A percentile compares a stretch with the other conserved stretches of the same genome.
Evolutionary conservation across 2,888 invertebrate species (phyloP).

Genomic region (Melanargia galathea): DNA sequence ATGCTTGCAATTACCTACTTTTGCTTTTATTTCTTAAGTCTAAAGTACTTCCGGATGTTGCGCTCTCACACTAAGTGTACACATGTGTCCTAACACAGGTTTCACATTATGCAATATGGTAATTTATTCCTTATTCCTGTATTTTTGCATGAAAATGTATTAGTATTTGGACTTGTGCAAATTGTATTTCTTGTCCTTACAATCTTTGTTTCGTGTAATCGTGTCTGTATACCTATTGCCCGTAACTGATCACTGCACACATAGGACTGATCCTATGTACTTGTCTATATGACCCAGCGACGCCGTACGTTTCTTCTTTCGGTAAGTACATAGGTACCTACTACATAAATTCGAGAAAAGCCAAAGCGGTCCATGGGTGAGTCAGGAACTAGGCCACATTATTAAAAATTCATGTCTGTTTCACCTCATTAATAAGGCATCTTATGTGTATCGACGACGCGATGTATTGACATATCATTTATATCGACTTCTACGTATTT

Average conservation of each 20-base stretch:
- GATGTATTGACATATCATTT: neutral
- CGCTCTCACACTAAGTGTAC: slow-evolving; percentile 13
- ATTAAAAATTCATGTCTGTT: neutral
- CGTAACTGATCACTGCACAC: too few relatives aligned
- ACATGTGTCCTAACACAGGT: slow-evolving; percentile 16
- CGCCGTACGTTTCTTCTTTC: too few relatives aligned
- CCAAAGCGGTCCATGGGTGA: too few relatives aligned
- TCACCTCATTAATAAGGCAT: neutral
- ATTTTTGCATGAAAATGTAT: slow-evolving; percentile 5
- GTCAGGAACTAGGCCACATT: neutral
- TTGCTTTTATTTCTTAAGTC: slow-evolving; percentile 15
- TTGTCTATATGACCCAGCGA: too few relatives aligned
- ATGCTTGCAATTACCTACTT: neutral
- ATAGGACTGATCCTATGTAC: too few relatives aligned
- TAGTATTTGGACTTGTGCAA: neutral
- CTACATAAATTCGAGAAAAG: too few relatives aligned
- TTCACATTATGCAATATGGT: slow-evolving; percentile 17
- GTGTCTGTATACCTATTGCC: neutral
- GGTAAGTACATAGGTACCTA: too few relatives aligned
- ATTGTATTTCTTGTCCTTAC: neutral
- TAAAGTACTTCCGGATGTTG: slow-evolving; percentile 16
- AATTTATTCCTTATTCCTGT: neutral
- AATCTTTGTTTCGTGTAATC: neutral
- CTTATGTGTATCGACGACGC: neutral
- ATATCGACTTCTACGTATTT: slow-evolving; percentile 1